A percentile compares a stretch with the other conserved stretches of the same genome.
Conservation (phyloP, 2,888 invertebrate species). For the Cryptocephalus moraei region DNA sequence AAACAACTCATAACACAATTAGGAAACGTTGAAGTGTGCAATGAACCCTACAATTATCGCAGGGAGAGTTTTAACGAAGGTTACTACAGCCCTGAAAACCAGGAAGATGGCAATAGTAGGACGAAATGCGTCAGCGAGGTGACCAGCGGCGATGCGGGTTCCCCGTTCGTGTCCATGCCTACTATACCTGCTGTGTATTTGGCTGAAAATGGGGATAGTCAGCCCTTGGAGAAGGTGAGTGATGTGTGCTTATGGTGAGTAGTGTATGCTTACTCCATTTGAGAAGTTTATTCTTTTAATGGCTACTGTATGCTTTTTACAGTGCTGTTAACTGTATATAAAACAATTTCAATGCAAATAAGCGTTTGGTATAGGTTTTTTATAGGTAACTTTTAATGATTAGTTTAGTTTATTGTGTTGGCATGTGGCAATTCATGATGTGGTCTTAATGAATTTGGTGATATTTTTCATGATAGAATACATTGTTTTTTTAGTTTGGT, state of each 20-base stretch:
- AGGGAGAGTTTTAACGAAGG: conserved; percentile 38
- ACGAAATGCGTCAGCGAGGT: conserved; percentile 27
- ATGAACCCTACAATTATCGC: conserved; percentile 23
- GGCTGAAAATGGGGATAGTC: conserved; percentile 41
- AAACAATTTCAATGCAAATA: too few relatives aligned
- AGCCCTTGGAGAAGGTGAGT: conserved; percentile 52
- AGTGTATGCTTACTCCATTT: too few relatives aligned
- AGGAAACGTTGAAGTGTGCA: conserved; percentile 2
- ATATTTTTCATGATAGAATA: too few relatives aligned
- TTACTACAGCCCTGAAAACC: conserved; percentile 21
- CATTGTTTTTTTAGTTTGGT: conserved; percentile 42
- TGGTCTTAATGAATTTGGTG: too few relatives aligned
- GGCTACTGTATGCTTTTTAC: too few relatives aligned
- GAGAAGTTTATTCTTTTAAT: too few relatives aligned
- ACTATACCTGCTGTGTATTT: conserved; percentile 44
- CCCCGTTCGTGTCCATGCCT: conserved; percentile 44
- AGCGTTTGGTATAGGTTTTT: too few relatives aligned
- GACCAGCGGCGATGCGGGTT: conserved; percentile 31
- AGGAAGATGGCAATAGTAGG: conserved; percentile 19
- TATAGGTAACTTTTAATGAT: too few relatives aligned
- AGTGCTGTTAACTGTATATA: too few relatives aligned
- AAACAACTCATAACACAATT: conserved; percentile 28
- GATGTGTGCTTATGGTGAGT: too few relatives aligned
- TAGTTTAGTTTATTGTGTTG: too few relatives aligned
- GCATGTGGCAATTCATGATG: too few relatives aligned